Evolutionary conservation across 2,888 invertebrate species (phyloP), one percentile per base, ranked within the genome.

Genomic region (Euproctis similis): DNA sequence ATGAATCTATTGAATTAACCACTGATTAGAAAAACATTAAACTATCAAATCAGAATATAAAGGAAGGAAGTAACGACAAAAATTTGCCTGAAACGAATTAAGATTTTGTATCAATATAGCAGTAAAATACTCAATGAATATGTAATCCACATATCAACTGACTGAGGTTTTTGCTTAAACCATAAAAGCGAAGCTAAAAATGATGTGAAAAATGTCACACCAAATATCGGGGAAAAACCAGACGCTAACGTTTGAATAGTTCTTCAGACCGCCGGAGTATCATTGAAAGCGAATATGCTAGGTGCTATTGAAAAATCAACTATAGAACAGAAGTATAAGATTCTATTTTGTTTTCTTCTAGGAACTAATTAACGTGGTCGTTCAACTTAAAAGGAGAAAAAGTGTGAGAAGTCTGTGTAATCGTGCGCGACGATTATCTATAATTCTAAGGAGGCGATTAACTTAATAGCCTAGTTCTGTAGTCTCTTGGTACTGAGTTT

Each of bases 391-490:
- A 66, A 66, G 64, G 66, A 62, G 14, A 4, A 55, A 44, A 39
- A 56, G 55, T 51, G 60, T 52, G 51, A 56, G 70, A 68, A 69
- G 70, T 64, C 70, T 46, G 63, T 66, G 61, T 68, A 70, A 69
- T 70, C 66, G 57, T 51, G 62, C 56, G 60, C 49, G 64, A 62
- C 65, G 60, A 68, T 70, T 68, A 56, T 59, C 64, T 67, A 63
- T 69, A 68, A 68, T 71, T 66, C 67, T 66, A 54, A 59, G 57
- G 47, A 49, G 59, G 53, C 63, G 64, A 63, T 71, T 69, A 66
- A 39, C 37, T 4, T n/a, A n/a, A n/a, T n/a, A n/a, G n/a, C n/a
- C n/a, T n/a, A n/a, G n/a, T n/a, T n/a, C n/a, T n/a, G n/a, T n/a
- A n/a, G n/a, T n/a, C n/a, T n/a, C n/a, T n/a, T n/a, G n/a, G n/a